Base-by-base conservation (phyloP, 2,888 invertebrate species). In the Mantis religiosa region DNA sequence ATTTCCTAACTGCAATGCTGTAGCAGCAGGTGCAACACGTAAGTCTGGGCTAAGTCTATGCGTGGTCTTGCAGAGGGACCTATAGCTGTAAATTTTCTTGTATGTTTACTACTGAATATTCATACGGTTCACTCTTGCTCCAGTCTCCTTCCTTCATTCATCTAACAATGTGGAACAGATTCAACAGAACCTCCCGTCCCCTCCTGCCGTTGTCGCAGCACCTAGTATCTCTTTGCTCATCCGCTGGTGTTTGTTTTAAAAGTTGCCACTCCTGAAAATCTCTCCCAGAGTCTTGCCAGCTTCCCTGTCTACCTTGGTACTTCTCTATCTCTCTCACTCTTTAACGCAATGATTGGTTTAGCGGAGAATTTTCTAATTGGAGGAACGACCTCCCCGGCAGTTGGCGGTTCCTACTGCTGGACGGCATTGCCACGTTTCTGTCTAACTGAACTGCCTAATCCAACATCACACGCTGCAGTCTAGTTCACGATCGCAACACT, bases 121-220 rank as follows among this genome's bases (percentile, higher is more conserved):
- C 90, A 90, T 89, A 83, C 83, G 81, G 88, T 88, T 90, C 90
- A 85, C 89, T 89, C 89, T 84, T 85, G 81, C 88, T 81, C 83
- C 89, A 85, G 82, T 81, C 28, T 82, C 85, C 88, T 90, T 89
- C 90, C 90, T 90, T 88, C 89, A 90, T 90, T 90, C 89, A 90
- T 90, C 90, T 90, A 90, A 90, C 90, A 90, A 89, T 89, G 89
- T 89, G 86, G 90, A 90, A 89, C 88, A 90, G 90, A 90, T 90
- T 90, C 90, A 83, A 90, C 90, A 87, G 85, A 82, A n/a, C 54
- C 89, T 41, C 81, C 81, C 54, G n/a, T 28, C 87, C 87, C 41
- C 54, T 28, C 84, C 81, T 30, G 30, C 34, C 41, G 34, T 84
- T 84, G 30, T 84, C 84, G 41, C 28, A 30, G 84, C 81, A 54